Evolutionary conservation across 1,140 invertebrate species (phyloP).

Genomic region (Lepidurus arcticus): DNA sequence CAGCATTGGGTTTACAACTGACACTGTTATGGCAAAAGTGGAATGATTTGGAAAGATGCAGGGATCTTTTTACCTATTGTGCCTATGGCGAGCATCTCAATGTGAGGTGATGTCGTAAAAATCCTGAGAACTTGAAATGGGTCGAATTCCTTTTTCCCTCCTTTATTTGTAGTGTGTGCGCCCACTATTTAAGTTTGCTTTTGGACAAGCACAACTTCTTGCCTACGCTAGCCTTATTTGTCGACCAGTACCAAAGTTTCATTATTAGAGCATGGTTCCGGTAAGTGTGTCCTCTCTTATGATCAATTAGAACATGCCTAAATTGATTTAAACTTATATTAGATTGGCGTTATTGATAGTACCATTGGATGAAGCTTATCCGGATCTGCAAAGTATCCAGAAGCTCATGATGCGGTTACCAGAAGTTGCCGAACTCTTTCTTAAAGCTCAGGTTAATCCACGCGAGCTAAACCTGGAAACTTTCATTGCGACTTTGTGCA

Average conservation of each 20-base stretch:
- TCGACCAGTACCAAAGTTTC: background rate
- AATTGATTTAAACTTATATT: background rate
- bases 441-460: background rate
- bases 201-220: background rate
- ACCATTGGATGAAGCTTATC: background rate
- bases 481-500: background rate
- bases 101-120: background rate
- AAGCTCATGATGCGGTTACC: background rate
- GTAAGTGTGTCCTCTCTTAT: background rate
- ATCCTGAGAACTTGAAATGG: background rate
- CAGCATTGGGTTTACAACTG: background rate
- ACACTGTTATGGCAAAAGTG: background rate
- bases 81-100: background rate
- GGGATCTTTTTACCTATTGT: background rate
- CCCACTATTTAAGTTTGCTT: conserved; percentile 2
- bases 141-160: background rate
- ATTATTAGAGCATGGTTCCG: background rate
- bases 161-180: background rate
- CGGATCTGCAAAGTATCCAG: background rate
- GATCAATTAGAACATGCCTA: background rate
- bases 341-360: background rate
- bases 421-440: background rate
- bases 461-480: background rate
- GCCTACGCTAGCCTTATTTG: background rate
- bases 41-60: conserved; percentile 1